A percentile compares a stretch with the other conserved stretches of the same genome.
These are phyloP conservation scores for Diogma glabrata DNA, from an alignment of 2,888 invertebrate genomes.

Conservation along the genomic window DNA sequence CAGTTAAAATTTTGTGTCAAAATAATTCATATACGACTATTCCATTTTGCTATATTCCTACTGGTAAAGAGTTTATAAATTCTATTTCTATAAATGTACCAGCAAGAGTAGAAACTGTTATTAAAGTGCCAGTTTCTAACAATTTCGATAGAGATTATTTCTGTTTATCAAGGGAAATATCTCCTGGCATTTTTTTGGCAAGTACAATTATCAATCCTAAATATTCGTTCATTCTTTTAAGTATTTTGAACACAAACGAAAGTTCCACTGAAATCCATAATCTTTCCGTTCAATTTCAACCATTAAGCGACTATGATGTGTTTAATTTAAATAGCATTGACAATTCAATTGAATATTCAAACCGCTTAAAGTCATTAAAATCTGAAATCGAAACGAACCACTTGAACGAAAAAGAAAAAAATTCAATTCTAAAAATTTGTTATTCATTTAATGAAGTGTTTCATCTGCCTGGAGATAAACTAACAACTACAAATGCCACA, in stretches of 20 bases:
- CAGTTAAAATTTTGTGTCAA: not conserved
- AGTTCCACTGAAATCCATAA: not conserved
- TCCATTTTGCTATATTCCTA: not conserved
- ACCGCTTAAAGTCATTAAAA: not conserved
- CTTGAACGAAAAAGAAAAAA: not conserved
- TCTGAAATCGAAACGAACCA: not conserved
- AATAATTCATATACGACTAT: not conserved
- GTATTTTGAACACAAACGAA: not conserved
- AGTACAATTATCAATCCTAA: not conserved
- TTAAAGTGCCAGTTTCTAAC: not conserved
- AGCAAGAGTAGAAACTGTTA: too few species aligned
- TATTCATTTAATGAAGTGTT: not conserved
- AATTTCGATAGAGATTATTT: not conserved
- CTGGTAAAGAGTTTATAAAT: not conserved
- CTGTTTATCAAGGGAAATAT: not conserved
- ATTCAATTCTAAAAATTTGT: not conserved
- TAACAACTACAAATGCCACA: not conserved
- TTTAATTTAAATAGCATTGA: not conserved
- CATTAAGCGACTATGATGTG: not conserved
- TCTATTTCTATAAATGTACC: not conserved
- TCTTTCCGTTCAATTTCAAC: not conserved
- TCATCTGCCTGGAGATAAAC: not conserved
- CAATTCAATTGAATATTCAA: not conserved
- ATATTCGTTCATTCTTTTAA: not conserved
- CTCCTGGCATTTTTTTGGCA: not conserved